These are phyloP conservation scores for Drosophila bocki DNA, from an alignment of 1,140 invertebrate genomes.

Conservation along the genomic window DNA sequence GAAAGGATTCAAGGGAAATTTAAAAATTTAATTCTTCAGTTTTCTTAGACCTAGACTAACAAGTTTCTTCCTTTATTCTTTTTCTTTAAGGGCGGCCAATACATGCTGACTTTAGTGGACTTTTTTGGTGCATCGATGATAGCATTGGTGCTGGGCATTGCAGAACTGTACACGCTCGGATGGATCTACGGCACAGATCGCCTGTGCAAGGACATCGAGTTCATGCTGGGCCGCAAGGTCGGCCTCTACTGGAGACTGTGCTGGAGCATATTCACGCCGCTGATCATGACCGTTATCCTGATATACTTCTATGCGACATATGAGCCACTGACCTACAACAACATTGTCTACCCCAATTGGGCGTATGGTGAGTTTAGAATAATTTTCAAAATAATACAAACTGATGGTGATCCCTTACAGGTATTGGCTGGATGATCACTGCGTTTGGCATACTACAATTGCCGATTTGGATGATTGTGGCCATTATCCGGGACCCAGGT, in stretches of 20 bases:
- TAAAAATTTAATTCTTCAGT: no score
- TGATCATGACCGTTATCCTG: conserved; percentile 89
- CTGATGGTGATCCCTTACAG: conserved; percentile 53
- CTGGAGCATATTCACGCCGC: conserved; percentile 92
- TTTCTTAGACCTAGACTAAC: background rate
- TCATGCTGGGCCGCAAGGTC: conserved; percentile 90
- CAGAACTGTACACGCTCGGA: conserved; percentile 88
- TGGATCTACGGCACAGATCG: conserved; percentile 91
- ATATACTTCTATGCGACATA: conserved; percentile 88
- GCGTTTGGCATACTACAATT: conserved; percentile 87
- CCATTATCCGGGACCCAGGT: conserved; percentile 84
- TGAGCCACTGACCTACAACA: conserved; percentile 86
- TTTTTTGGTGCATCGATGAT: conserved; percentile 91
- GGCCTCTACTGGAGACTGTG: conserved; percentile 92
- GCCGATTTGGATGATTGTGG: conserved; percentile 87
- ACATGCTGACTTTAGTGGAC: conserved; percentile 92
- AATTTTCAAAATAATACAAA: background rate
- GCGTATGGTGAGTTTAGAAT: conserved; percentile 85
- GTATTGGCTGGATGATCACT: conserved; percentile 87
- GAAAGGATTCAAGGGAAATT: no score
- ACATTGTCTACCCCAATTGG: conserved; percentile 85
- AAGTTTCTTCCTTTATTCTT: background rate
- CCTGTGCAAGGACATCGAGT: conserved; percentile 88
- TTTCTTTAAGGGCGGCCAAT: conserved; percentile 90
- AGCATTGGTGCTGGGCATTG: conserved; percentile 89